Evolutionary conservation across 2,797 vertebrate genomes (phyloP).

Genomic region (Phrynocephalus forsythii): DNA sequence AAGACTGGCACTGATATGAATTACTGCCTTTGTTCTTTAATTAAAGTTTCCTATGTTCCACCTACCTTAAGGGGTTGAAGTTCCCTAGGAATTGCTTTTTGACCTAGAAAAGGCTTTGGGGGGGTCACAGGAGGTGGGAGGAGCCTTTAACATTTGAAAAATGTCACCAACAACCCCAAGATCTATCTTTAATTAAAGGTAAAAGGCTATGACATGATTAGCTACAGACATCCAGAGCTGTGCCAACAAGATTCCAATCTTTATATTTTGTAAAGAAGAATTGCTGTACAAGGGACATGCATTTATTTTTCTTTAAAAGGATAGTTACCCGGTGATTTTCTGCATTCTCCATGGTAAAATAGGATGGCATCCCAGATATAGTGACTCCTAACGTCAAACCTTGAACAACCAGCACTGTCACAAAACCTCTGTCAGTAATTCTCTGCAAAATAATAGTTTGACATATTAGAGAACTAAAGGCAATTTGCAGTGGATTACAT

Average conservation of each 20-base stretch:
- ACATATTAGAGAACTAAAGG: neutral
- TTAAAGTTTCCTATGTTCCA: too few relatives aligned
- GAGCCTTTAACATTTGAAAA: too few relatives aligned
- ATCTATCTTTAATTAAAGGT: too few relatives aligned
- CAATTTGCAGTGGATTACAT: neutral
- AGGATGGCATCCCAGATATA: constrained; percentile 90
- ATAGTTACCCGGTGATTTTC: constrained; percentile 85
- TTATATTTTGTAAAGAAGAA: neutral
- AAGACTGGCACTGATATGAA: neutral
- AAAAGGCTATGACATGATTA: too few relatives aligned
- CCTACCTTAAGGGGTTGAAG: too few relatives aligned
- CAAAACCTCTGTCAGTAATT: constrained; percentile 76
- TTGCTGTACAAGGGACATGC: neutral
- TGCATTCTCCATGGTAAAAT: constrained; percentile 96
- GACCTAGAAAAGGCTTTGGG: too few relatives aligned
- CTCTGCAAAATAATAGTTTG: constrained; percentile 70
- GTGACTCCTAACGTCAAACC: constrained; percentile 79
- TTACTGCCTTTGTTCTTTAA: neutral
- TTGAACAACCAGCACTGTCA: constrained; percentile 78
- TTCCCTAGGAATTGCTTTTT: too few relatives aligned
- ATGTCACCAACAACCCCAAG: too few relatives aligned
- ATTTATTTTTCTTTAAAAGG: neutral
- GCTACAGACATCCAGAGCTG: too few relatives aligned
- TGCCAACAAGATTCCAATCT: too few relatives aligned
- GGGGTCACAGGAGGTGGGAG: too few relatives aligned